These are phyloP conservation scores for Gasterosteus aculeatus DNA, from an alignment of 2,113 vertebrate genomes.

Conservation along the genomic window DNA sequence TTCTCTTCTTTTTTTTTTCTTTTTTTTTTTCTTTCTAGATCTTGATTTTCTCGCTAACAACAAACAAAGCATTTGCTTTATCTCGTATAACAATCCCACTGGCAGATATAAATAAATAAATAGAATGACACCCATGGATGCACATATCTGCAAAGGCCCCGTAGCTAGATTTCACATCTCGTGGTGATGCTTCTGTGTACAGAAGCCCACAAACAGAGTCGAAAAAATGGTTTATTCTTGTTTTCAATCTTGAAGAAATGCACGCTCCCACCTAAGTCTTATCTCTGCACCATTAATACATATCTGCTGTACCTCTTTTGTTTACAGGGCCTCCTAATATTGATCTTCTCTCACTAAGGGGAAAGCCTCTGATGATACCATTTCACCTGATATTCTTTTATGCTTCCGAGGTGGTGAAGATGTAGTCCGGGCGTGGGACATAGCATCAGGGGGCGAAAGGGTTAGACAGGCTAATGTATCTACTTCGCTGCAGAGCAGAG, in stretches of 20 bases:
- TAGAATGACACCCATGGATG: slow-evolving; percentile 17
- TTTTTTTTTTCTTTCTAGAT: slow-evolving; percentile 30
- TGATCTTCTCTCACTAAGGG: slow-evolving; percentile 39
- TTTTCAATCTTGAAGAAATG: slow-evolving; percentile 5
- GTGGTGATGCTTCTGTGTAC: background rate
- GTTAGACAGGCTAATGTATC: slow-evolving; percentile 65
- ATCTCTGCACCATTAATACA: slow-evolving; percentile 39
- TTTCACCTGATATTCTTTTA: slow-evolving; percentile 52
- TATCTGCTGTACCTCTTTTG: slow-evolving; percentile 15
- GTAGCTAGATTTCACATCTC: slow-evolving; percentile 6
- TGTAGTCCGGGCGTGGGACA: slow-evolving; percentile 28
- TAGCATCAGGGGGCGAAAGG: slow-evolving; percentile 21
- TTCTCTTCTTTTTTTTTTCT: slow-evolving; percentile 8
- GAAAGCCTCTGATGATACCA: slow-evolving; percentile 29
- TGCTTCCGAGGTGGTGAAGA: slow-evolving; percentile 38
- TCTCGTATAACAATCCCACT: slow-evolving; percentile 7
- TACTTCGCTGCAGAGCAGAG: slow-evolving; percentile 59
- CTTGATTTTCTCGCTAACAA: slow-evolving; percentile 37
- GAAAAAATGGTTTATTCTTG: slow-evolving; percentile 10
- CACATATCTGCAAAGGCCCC: slow-evolving; percentile 20
- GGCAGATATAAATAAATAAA: slow-evolving; percentile 15
- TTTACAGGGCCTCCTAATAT: slow-evolving; percentile 41
- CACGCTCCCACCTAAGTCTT: slow-evolving; percentile 1
- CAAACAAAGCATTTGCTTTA: slow-evolving; percentile 1
- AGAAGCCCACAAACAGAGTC: background rate